These are phyloP conservation scores for Delichon dasypus DNA, from an alignment of 2,797 vertebrate genomes.

Conservation along the genomic window DNA sequence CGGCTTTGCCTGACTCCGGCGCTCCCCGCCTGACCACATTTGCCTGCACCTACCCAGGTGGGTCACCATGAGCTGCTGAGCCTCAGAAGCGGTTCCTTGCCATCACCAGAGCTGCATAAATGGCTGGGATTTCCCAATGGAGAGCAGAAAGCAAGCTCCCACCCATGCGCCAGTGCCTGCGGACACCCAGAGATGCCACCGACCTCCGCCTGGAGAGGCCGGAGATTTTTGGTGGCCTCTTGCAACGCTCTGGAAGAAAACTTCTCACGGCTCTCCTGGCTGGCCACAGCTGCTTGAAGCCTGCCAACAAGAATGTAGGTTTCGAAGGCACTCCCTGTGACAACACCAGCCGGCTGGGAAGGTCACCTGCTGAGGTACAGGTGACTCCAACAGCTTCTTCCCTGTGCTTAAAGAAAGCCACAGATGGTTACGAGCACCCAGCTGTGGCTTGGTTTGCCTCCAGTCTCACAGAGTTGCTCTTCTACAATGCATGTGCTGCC, in stretches of 20 bases:
- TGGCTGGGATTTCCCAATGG: not conserved
- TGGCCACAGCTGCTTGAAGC: not conserved
- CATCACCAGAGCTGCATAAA: not conserved
- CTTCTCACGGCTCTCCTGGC: not conserved
- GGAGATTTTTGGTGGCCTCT: not conserved
- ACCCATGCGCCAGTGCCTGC: rapidly evolving
- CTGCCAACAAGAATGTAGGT: not conserved
- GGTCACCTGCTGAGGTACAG: not conserved
- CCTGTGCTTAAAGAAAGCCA: not conserved
- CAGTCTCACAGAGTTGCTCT: not conserved
- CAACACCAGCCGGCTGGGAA: not conserved
- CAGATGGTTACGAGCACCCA: not conserved
- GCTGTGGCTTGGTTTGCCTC: not conserved
- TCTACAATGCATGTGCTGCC: not conserved
- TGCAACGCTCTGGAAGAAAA: not conserved
- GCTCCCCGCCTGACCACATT: not conserved
- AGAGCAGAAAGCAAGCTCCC: not conserved
- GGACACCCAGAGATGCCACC: not conserved
- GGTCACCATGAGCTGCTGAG: not conserved
- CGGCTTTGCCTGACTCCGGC: not conserved
- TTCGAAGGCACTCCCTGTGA: slow-evolving; percentile 34
- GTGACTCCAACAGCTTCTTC: not conserved
- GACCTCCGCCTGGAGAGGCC: not conserved
- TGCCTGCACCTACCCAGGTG: not conserved
- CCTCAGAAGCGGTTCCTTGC: not conserved